Base-by-base conservation (phyloP, 2,888 invertebrate species). In the Philonicus albiceps region DNA sequence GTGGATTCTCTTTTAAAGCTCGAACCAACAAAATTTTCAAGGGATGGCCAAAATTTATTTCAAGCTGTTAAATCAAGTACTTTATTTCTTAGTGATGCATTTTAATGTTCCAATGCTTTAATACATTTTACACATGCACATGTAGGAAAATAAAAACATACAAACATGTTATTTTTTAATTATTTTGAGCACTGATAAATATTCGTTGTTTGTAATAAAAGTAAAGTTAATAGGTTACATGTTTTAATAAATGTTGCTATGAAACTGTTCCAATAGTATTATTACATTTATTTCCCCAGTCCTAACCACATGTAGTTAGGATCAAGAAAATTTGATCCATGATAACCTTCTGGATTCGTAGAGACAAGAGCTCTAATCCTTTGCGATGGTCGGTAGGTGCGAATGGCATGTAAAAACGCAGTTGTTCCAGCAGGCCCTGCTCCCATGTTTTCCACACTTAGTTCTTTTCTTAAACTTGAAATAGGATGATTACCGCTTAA, bases 301-400 rank as follows among this genome's bases (percentile, higher is more conserved):
- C 95, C 95, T 55, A 95, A 93, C 95, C 95, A 95, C 93, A 95
- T 93, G 91, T 94, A 93, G 87, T 93, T 94, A 53, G 95, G 95
- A 91, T 95, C 94, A 89, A 95, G 94, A 88, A 93, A 93, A 90
- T 95, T 94, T 81, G 95, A 94, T 3, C 93, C 93, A 53, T 94
- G 94, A 90, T 95, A 94, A 73, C 92, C 92, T 11, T 92, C 92
- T 6, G 93, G 93, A 89, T 94, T 94, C 85, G 92, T 91, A 89
- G 94, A 93, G 90, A 94, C 93, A 91, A 94, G 93, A 87, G 94
- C 94, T 92, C 95, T 91, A 85, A 93, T 91, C 89, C 93, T 92
- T 88, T 93, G 92, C 8, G 93, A 93, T 13, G 93, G 93, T 78
- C 92, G 90, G 89, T 93, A 93, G 55, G 90, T 92, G 87, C 92